Percentiles rank a stretch among this genome's conserved stretches.
These are phyloP conservation scores for Tetragonula clypearis DNA, from an alignment of 1,140 invertebrate genomes.

Conservation along the genomic window DNA sequence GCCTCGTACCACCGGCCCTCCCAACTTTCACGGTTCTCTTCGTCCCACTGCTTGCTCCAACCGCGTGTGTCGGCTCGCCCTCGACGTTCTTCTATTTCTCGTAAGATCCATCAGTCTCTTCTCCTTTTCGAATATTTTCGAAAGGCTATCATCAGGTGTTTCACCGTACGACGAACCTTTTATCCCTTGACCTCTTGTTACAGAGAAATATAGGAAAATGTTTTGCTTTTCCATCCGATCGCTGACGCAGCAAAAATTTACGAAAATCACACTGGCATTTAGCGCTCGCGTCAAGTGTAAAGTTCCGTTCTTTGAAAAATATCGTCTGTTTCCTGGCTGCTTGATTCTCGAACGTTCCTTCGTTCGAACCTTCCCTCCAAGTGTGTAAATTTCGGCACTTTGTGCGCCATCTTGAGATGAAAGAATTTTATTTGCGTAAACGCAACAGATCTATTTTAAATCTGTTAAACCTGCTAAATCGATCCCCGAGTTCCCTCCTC, in stretches of 20 bases:
- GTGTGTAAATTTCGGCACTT: no score
- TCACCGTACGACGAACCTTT: no score
- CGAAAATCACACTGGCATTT: no score
- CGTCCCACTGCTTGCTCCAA: neutral
- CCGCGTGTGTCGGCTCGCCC: constrained; percentile 7
- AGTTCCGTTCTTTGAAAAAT: no score
- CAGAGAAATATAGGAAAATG: neutral
- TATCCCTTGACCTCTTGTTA: neutral
- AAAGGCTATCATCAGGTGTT: no score
- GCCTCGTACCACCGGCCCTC: constrained; percentile 47
- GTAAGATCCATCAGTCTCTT: neutral
- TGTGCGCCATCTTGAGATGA: no score
- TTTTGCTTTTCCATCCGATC: no score
- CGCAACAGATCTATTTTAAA: neutral
- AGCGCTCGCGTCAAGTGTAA: no score
- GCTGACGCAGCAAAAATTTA: no score
- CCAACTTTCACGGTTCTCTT: constrained; percentile 14
- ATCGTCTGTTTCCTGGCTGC: no score
- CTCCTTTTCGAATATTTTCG: neutral
- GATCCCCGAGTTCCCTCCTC: neutral
- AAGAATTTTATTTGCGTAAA: neutral
- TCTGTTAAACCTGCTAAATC: constrained; percentile 1
- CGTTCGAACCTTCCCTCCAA: no score
- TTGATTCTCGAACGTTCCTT: no score
- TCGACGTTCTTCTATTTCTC: neutral